Evolutionary conservation across 2,888 invertebrate genomes (phyloP), one percentile per base, ranked within the genome.

Genomic region (Melieria picta): DNA sequence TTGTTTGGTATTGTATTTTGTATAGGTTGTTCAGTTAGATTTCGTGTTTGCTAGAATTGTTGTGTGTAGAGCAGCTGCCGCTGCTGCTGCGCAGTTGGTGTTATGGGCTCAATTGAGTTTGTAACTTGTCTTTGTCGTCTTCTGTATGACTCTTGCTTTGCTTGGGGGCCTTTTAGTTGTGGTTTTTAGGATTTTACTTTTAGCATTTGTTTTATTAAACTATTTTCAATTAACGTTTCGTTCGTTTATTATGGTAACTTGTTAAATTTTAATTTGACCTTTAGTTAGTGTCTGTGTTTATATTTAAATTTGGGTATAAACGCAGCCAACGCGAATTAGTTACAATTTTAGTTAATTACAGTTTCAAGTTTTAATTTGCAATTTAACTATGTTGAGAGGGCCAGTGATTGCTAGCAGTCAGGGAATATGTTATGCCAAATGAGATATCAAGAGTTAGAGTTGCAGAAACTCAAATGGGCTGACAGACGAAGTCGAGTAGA

Each of bases 231-330:
- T 9, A 52, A 52, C 52, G 13, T 13, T 52, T 4, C 11, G 11
- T 52, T 11, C 4, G 13, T 11, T 13, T 7, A 9, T 52, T 52
- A 30, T 30, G 30, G 30, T 30, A 30, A 30, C 13, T 52, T 7
- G 9, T 10, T 50, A 50, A 52, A 52, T 9, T 52, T 52, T 52
- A n/a, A 13, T 1, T 52, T 52, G 9, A 7, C 42, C n/a, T 30
- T 46, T 65, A 56, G 76, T 62, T 65, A 60, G 74, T 30, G 48
- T 48, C 42, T 61, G 42, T 42, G 30, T 60, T 60, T 60, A 42
- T 16, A 43, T 30, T 61, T 11, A 52, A n/a, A 52, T 5, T 52
- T 52, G 1, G 11, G n/a, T n/a, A 52, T 9, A 52, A 52, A 11
- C 13, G 52, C 52, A 52, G 52, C 52, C 52, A 52, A 50, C 11